Evolutionary conservation across 1,140 invertebrate genomes (phyloP), one percentile per base, ranked within the genome.

Genomic region (Melipona quadrifasciata): DNA sequence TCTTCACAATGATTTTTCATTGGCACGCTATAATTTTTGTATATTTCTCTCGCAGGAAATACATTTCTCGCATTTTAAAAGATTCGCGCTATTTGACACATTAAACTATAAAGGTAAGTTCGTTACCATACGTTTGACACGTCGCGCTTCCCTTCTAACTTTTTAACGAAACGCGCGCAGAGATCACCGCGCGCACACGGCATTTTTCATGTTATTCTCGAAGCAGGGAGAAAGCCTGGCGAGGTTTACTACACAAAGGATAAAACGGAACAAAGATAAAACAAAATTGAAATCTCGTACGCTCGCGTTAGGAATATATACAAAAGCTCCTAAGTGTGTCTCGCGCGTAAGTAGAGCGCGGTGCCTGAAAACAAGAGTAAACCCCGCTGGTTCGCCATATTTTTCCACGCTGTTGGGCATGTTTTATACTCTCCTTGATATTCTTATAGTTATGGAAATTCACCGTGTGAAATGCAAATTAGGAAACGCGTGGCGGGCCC

Each of bases 391-490:
- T 47, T 31, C 34, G 72, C n/a, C 51, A 27, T 75, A 82, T 82
- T 82, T 47, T 82, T 57, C 73, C 57, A n/a, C 19, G 31, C 51
- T 39, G 64, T 82, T 82, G 57, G 73, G 51, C 53, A 65, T 68
- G 64, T 65, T 82, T 82, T 82, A 82, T 76, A 68, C 73, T 57
- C 31, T 57, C 64, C 73, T 68, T 82, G 80, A 82, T 82, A 82
- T 82, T 55, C 73, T 82, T 82, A 82, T 82, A 82, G 73, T 68
- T 75, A 82, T 82, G 80, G 80, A 82, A 82, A 82, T 82, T 31
- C 39, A 31, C 51, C 31, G 61, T 77, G 73, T 77, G 80, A 82
- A 82, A 82, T 82, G 80, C 61, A 82, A 82, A 82, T 64, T 68
- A 77, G 64, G 51, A 51, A 82, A 76, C 73, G 47, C 80, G 80